phyloP scores from a whole-genome alignment of 2,113 vertebrate species.

The Rhinogobius similis region DNA sequence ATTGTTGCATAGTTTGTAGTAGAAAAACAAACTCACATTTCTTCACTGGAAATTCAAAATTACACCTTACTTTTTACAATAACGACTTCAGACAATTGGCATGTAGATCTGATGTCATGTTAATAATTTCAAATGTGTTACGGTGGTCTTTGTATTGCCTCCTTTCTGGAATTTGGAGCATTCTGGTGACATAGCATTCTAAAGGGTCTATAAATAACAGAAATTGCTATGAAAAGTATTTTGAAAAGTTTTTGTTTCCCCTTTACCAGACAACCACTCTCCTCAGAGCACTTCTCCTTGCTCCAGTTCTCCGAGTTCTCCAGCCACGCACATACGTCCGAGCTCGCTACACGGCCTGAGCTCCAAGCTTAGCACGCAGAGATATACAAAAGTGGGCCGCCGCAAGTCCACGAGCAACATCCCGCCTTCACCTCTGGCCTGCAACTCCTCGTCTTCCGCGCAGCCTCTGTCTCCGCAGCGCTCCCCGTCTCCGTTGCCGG shows the following conservation, averaged over 20 bases:
- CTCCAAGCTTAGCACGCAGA: constrained; percentile 86
- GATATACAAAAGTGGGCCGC: constrained; percentile 86
- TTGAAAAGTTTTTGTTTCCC: neutral
- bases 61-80: no score
- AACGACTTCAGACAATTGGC: no score
- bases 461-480: constrained; percentile 88
- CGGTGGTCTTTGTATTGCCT: no score
- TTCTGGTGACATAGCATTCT: no score
- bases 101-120: no score
- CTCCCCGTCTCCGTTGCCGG: constrained; percentile 84
- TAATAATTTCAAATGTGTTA: no score
- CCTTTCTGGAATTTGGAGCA: no score
- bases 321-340: constrained; percentile 89
- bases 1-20: no score
- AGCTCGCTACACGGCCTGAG: constrained; percentile 92
- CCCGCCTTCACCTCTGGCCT: constrained; percentile 92
- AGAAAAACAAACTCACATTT: no score
- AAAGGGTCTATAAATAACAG: no score
- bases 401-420: constrained; percentile 98
- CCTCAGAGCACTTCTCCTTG: constrained; percentile 89
- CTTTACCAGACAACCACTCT: constrained; percentile 82
- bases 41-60: no score
- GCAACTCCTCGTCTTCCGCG: constrained; percentile 85
- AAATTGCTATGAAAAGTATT: no score
- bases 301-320: constrained; percentile 92